phyloP scores from a whole-genome alignment of 2,888 invertebrate species.

The Lysandra bellargus region DNA sequence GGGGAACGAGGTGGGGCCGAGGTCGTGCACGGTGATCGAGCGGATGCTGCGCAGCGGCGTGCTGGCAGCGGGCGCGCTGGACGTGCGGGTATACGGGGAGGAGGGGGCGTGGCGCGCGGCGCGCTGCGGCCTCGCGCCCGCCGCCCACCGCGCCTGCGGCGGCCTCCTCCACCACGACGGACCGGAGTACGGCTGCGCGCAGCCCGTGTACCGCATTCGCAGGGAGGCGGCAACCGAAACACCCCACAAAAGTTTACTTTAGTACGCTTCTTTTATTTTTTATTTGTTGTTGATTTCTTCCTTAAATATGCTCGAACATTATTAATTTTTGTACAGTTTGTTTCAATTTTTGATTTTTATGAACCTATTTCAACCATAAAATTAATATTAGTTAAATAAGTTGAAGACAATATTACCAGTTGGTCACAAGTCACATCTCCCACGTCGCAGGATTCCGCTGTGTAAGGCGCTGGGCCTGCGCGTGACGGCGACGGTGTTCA shows the following conservation, averaged over 20 bases:
- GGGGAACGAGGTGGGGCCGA: conserved; percentile 65
- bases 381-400: background rate
- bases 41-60: conserved; percentile 63
- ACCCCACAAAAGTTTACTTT: background rate
- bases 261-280: background rate
- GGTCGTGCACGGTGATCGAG: conserved; percentile 63
- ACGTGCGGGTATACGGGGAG: conserved; percentile 61
- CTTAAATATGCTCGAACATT: background rate
- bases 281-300: background rate
- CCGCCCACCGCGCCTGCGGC: conserved; percentile 60
- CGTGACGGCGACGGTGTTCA: conserved; percentile 76
- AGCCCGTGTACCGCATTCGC: conserved; percentile 65
- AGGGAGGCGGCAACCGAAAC: conserved; percentile 52
- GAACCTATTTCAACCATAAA: background rate
- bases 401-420: too few species aligned
- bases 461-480: conserved; percentile 73
- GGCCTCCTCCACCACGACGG: conserved; percentile 80
- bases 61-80: conserved; percentile 63
- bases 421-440: too few species aligned
- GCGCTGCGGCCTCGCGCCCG: conserved; percentile 68
- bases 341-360: background rate
- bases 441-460: conserved; percentile 62
- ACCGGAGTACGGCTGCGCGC: conserved; percentile 65
- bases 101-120: conserved; percentile 61
- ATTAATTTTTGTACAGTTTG: background rate